Conservation (phyloP, 2,113 vertebrate genomes). For the Rhynchomys soricoides region DNA sequence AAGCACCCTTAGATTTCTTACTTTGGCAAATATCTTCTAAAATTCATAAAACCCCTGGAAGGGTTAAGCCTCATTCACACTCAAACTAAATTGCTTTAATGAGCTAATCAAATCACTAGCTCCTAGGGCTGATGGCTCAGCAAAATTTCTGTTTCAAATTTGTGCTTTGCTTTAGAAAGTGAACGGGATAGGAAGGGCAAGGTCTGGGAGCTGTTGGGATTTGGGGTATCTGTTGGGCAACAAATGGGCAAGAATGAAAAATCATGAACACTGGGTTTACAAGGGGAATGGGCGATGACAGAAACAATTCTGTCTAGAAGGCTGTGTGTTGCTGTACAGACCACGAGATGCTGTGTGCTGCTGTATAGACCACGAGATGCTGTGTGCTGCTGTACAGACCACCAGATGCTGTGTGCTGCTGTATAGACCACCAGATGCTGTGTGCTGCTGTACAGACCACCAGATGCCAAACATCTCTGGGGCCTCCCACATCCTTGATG, state of each 20-base stretch:
- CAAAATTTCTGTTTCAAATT: constrained; percentile 62
- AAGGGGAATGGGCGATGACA: neutral
- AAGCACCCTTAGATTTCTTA: neutral
- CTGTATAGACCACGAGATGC: neutral
- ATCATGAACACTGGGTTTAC: neutral
- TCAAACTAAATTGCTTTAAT: constrained; percentile 68
- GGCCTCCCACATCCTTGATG: neutral
- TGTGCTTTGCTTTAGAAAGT: constrained; percentile 31
- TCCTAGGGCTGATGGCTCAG: constrained; percentile 61
- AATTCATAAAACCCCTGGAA: constrained; percentile 17
- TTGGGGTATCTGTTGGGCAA: neutral
- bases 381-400: neutral
- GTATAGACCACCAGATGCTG: neutral
- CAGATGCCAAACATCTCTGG: neutral
- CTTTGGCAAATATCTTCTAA: constrained; percentile 36
- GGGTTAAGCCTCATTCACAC: constrained; percentile 55
- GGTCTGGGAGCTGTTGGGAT: neutral
- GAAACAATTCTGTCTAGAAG: neutral
- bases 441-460: neutral
- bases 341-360: too few species aligned
- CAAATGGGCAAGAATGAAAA: neutral
- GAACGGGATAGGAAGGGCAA: neutral
- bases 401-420: neutral
- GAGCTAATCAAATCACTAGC: constrained; percentile 72
- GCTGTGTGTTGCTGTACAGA: too few species aligned